Conservation (phyloP, 1,140 invertebrate species). For the Leptinotarsa lineolata region DNA sequence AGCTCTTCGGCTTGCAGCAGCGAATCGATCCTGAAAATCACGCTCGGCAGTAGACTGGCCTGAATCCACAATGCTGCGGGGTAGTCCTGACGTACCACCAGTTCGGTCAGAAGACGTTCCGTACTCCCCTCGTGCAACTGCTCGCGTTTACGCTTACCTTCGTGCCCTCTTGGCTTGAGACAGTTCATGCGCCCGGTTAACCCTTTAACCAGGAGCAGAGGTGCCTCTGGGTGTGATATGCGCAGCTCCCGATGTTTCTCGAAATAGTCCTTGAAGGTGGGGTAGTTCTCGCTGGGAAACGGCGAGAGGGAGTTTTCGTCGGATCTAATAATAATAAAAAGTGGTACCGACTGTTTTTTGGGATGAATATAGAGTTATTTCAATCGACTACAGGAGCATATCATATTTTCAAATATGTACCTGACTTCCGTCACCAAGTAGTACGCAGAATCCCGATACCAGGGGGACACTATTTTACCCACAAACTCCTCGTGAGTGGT, state of each 20-base stretch:
- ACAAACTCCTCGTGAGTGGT: slow-evolving; percentile 65
- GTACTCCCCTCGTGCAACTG: slow-evolving; percentile 63
- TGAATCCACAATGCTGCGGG: slow-evolving; percentile 90
- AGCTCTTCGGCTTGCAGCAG: slow-evolving; percentile 83
- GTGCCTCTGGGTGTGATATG: slow-evolving; percentile 75
- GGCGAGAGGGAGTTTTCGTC: slow-evolving; percentile 74
- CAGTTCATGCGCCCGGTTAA: slow-evolving; percentile 78
- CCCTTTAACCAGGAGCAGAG: slow-evolving; percentile 87
- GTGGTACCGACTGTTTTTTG: no score
- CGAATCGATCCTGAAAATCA: slow-evolving; percentile 77
- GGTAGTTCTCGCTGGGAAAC: slow-evolving; percentile 80
- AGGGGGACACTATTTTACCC: slow-evolving; percentile 82
- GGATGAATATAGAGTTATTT: no score
- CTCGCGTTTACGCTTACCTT: slow-evolving; percentile 58
- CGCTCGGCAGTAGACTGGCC: slow-evolving; percentile 82
- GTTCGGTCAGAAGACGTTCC: slow-evolving; percentile 88
- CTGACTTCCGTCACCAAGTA: neutral
- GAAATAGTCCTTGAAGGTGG: slow-evolving; percentile 83
- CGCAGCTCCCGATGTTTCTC: slow-evolving; percentile 73
- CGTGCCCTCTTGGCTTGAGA: slow-evolving; percentile 47
- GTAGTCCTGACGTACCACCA: slow-evolving; percentile 84
- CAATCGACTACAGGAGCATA: no score
- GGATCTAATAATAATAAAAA: slow-evolving; percentile 82
- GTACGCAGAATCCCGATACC: slow-evolving; percentile 59
- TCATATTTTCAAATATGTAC: no score